A percentile compares a stretch with the other conserved stretches of the same genome.
Conservation (phyloP, 2,888 invertebrate species). For the Trypoxylon attenuatum region DNA sequence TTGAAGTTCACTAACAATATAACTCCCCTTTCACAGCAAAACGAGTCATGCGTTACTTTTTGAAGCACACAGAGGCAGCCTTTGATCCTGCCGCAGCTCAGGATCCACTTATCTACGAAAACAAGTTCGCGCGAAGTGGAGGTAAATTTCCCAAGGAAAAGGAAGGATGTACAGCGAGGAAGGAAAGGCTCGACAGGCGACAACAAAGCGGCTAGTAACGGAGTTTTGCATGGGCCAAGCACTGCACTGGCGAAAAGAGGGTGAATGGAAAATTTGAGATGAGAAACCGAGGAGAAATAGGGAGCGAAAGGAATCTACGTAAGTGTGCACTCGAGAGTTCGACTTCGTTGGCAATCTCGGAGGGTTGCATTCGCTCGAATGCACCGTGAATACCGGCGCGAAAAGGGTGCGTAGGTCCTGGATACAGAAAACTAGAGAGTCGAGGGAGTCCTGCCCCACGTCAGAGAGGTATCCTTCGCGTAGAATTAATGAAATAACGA, state of each 20-base stretch:
- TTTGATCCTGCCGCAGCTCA: too few species aligned
- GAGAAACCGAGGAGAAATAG: background rate
- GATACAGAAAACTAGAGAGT: constrained; percentile 23
- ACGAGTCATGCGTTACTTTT: too few species aligned
- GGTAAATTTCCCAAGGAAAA: too few species aligned
- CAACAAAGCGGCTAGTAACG: too few species aligned
- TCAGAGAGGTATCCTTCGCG: constrained; percentile 20
- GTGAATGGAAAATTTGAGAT: background rate
- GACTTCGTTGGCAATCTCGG: constrained; percentile 38
- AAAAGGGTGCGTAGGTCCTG: constrained; percentile 28
- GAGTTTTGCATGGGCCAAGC: too few species aligned
- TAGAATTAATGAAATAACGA: constrained; percentile 47
- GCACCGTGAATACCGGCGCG: constrained; percentile 39
- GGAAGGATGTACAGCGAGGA: constrained; percentile 7
- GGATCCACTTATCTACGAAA: too few species aligned
- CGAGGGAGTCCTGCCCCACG: constrained; percentile 36
- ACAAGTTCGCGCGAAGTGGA: too few species aligned
- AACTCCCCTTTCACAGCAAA: too few species aligned
- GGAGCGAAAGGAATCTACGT: constrained; percentile 6
- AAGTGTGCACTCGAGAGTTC: constrained; percentile 42
- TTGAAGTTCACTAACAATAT: too few species aligned
- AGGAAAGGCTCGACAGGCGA: too few species aligned
- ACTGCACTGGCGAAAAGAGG: too few species aligned
- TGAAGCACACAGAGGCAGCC: too few species aligned
- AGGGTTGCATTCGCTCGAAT: constrained; percentile 39